Percentiles rank a stretch among this genome's conserved stretches.
These are phyloP conservation scores for Pinctada fucata DNA, from an alignment of 2,888 invertebrate species.

Conservation along the genomic window DNA sequence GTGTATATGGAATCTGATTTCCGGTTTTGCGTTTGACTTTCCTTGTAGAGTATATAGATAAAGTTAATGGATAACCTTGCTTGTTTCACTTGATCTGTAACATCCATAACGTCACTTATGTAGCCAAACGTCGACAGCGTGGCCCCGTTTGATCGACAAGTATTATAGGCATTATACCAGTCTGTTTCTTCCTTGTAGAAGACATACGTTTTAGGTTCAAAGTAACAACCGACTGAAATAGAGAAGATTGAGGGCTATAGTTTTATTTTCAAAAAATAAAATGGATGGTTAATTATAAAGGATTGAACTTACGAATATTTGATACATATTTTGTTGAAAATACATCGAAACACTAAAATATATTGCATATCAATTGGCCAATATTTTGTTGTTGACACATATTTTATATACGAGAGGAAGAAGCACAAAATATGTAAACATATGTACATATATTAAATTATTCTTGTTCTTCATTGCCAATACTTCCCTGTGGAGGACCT, in stretches of 20 bases:
- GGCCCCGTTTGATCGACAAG: neutral
- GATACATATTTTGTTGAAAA: too few species aligned
- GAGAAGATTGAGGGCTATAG: neutral
- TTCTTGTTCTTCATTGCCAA: too few species aligned
- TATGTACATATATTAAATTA: too few species aligned
- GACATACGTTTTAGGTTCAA: slow-evolving; percentile 8
- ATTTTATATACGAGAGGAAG: too few species aligned
- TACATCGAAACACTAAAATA: too few species aligned
- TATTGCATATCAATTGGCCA: too few species aligned
- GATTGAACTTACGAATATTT: too few species aligned
- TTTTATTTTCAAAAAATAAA: too few species aligned
- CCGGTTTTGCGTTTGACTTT: neutral
- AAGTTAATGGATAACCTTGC: neutral
- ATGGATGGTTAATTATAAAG: too few species aligned
- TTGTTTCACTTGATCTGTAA: neutral
- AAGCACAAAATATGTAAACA: too few species aligned
- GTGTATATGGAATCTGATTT: neutral
- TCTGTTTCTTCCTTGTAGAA: neutral
- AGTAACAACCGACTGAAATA: slow-evolving; percentile 1
- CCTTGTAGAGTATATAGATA: neutral
- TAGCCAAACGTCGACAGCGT: neutral
- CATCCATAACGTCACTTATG: slow-evolving; percentile 2
- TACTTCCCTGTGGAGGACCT: too few species aligned
- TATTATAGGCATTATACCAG: slow-evolving; percentile 10
- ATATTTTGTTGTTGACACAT: too few species aligned